These are phyloP conservation scores for Hoplodrina ambigua DNA, from an alignment of 2,888 invertebrate species.

Conservation along the genomic window DNA sequence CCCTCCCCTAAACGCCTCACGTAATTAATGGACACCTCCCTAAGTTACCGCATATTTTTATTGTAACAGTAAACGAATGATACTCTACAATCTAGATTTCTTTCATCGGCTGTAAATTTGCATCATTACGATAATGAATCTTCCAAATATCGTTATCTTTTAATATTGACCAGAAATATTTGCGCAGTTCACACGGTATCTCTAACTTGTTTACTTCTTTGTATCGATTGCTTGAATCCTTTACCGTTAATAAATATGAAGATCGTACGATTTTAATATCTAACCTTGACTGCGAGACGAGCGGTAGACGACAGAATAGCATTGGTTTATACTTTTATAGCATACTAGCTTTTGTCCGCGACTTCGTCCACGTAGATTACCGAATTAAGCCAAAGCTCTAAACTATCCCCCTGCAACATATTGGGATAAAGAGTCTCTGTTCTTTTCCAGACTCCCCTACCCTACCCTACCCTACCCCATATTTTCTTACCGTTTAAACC, in stretches of 20 bases:
- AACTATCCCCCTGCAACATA: too few relatives aligned
- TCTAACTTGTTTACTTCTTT: conserved; percentile 33
- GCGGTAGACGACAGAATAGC: conserved; percentile 36
- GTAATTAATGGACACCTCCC: too few relatives aligned
- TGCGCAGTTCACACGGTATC: conserved; percentile 40
- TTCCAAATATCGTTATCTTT: conserved; percentile 49
- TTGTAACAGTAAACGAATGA: conserved; percentile 21
- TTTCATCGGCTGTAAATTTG: conserved; percentile 28
- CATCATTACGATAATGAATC: conserved; percentile 33
- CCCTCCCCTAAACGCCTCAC: too few relatives aligned
- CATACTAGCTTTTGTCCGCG: too few relatives aligned
- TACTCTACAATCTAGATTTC: conserved; percentile 31
- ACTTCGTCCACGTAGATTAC: too few relatives aligned
- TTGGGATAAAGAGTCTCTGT: too few relatives aligned
- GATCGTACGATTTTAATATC: conserved; percentile 31
- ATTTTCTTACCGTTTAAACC: too few relatives aligned
- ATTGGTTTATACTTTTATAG: conserved; percentile 11
- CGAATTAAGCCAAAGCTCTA: too few relatives aligned
- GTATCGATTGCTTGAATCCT: conserved; percentile 43
- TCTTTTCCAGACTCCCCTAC: too few relatives aligned
- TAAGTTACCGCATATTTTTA: conserved; percentile 11
- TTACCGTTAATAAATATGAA: conserved; percentile 34
- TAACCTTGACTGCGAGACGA: conserved; percentile 49
- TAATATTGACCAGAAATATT: conserved; percentile 54
- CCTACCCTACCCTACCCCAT: too few relatives aligned